Base-by-base conservation (phyloP, 2,113 vertebrate species). In the Nanorana parkeri region DNA sequence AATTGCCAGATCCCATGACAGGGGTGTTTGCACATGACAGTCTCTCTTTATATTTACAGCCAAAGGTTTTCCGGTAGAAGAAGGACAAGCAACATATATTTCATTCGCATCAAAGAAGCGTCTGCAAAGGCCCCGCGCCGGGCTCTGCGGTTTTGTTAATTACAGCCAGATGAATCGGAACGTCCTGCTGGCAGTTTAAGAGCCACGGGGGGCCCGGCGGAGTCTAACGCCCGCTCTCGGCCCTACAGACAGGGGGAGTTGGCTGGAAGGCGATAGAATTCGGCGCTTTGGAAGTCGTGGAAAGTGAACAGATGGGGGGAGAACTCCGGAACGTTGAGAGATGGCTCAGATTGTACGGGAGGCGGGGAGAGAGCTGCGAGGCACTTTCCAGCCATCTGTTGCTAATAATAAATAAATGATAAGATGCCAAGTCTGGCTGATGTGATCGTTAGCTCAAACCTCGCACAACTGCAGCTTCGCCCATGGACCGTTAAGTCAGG, bases 281-380 rank as follows among this genome's bases (percentile, higher is more conserved):
- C 28, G 26, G 56, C 56, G 21, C n/a, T 74, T 23, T 72, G 54
- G 56, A 73, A 64, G 69, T 36, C 15, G 64, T 82, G 19, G 28
- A 76, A 68, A 75, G n/a, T 24, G 80, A 82, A 82, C 80, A 82
- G 80, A 82, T 82, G 80, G 71, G 63, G 55, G 54, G 63, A 82
- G 67, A 68, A 60, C 71, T 82, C 80, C 61, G 26, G 61, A 61
- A 75, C 64, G 21, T 58, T 29, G 54, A 60, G 52, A 21, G 17
- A 71, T 82, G 80, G 63, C 72, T 76, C 15, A 17, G 29, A 60
- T 20, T 68, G 54, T 47, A 28, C 15, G 52, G 71, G 15, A 58
- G 28, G 71, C 19, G 73, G 63, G 58, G n/a, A 47, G n/a, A 24
- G 56, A 63, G 73, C 73, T 41, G 51, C 56, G 28, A 76, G 69